A percentile compares a stretch with the other conserved stretches of the same genome.
Evolutionary conservation across 2,888 invertebrate species (phyloP).

Genomic region (Gasteruption jaculator): DNA sequence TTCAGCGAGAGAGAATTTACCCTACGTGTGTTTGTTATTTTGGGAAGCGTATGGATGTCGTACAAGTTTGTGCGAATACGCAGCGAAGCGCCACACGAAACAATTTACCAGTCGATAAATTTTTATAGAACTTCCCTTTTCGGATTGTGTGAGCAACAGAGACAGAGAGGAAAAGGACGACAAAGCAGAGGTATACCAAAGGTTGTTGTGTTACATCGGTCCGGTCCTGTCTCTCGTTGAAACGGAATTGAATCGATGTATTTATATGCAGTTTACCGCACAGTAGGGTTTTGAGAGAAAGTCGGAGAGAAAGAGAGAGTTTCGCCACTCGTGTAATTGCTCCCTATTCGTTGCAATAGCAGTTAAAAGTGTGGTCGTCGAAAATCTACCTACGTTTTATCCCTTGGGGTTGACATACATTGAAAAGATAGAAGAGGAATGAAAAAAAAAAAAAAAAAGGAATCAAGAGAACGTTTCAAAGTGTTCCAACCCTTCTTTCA

Average conservation of each 20-base stretch:
- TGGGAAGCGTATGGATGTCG: constrained; percentile 18
- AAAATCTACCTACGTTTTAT: constrained; percentile 30
- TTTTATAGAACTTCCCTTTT: constrained; percentile 41
- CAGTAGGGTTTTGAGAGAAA: no score
- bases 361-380: constrained; percentile 19
- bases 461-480: no score
- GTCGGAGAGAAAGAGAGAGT: constrained; percentile 41
- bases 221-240: constrained; percentile 34
- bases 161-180: not conserved
- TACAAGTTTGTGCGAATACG: constrained; percentile 28
- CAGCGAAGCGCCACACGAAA: constrained; percentile 44
- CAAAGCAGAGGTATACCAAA: constrained; percentile 12
- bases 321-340: constrained; percentile 48
- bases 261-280: constrained; percentile 49
- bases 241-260: constrained; percentile 53
- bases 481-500: no score
- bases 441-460: constrained; percentile 1
- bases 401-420: constrained; percentile 17
- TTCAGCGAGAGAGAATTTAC: not conserved
- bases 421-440: constrained; percentile 1
- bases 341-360: constrained; percentile 22
- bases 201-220: constrained; percentile 11
- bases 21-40: constrained; percentile 29
- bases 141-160: not conserved
- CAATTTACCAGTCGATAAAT: constrained; percentile 53